These are phyloP conservation scores for Lutjanus campechanus DNA, from an alignment of 2,797 vertebrate species.

Conservation along the genomic window DNA sequence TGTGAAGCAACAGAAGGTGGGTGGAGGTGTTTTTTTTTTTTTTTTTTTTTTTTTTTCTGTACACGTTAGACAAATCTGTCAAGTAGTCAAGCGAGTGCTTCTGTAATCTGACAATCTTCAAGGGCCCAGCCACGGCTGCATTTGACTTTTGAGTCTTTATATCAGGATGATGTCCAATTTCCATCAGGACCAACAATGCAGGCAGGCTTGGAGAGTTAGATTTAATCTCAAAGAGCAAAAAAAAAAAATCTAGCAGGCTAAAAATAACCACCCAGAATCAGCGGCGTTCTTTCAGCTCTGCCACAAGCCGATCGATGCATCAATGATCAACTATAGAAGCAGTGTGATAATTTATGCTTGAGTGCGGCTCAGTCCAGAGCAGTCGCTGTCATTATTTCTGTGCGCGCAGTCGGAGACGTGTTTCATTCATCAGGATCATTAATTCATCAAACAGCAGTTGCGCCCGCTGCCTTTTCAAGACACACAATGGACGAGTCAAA, in stretches of 20 bases:
- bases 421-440: background rate
- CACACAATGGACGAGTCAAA: background rate
- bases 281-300: background rate
- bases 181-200: constrained; percentile 28
- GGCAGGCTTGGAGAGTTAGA: background rate
- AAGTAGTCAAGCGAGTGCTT: constrained; percentile 4
- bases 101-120: constrained; percentile 27
- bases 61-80: constrained; percentile 24
- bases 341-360: constrained; percentile 24
- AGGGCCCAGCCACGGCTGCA: background rate
- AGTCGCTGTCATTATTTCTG: background rate
- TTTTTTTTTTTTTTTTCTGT: too few species aligned
- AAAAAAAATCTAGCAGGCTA: constrained; percentile 5
- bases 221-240: constrained; percentile 23
- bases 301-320: constrained; percentile 12
- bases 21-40: background rate
- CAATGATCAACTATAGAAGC: background rate
- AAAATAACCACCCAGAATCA: constrained; percentile 20
- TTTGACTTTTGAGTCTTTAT: constrained; percentile 4
- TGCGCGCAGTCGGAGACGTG: background rate
- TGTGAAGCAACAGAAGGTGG: constrained; percentile 1
- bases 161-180: constrained; percentile 13
- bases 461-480: background rate
- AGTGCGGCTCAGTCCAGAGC: constrained; percentile 3
- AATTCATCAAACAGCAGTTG: background rate